Base-by-base conservation (phyloP, 2,113 vertebrate species). In the Microcebus tavaratra region DNA sequence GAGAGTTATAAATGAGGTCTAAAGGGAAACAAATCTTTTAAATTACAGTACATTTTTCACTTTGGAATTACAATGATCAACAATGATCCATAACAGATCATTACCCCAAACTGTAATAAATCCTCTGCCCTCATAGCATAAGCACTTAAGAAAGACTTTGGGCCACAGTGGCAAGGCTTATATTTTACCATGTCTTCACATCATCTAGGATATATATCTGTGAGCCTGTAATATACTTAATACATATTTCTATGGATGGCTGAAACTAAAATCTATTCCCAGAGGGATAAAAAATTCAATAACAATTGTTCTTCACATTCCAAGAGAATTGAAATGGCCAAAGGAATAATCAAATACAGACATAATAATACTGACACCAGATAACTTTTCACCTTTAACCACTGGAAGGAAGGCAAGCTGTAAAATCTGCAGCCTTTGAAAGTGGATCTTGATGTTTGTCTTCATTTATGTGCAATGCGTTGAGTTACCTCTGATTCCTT, bases 21-120 rank as follows among this genome's bases (percentile, higher is more conserved):
- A 98, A 98, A 85, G 34, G 81, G 96, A 98, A 98, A 84, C 91
- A 98, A 97, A 98, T 97, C 91, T 97, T 97, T 97, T 90, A 61
- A 97, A 97, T 61, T 96, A 63, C 1, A 1, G 48, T 94, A 67
- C 87, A 97, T 97, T 98, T 98, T 98, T 98, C 96, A 98, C 75
- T 96, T 98, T 75, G 95, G 90, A 98, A 78, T 84, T 95, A 83
- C 63, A 98, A 96, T 91, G 97, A 97, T 96, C 97, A 97, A 95
- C 86, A 95, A 86, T 82, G 95, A 97, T 96, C 92, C 79, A 84
- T 96, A 98, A 86, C 73, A 96, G 68, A 98, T 98, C 98, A 97
- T 98, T 96, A 97, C 31, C 36, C 53, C 42, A 97, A 96, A 96
- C 48, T 80, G 31, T 75, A 96, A 98, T 98, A 97, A 97, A 96